These are phyloP conservation scores for Caenorhabditis sp. DNA, from an alignment of 2,888 invertebrate genomes.

Conservation along the genomic window DNA sequence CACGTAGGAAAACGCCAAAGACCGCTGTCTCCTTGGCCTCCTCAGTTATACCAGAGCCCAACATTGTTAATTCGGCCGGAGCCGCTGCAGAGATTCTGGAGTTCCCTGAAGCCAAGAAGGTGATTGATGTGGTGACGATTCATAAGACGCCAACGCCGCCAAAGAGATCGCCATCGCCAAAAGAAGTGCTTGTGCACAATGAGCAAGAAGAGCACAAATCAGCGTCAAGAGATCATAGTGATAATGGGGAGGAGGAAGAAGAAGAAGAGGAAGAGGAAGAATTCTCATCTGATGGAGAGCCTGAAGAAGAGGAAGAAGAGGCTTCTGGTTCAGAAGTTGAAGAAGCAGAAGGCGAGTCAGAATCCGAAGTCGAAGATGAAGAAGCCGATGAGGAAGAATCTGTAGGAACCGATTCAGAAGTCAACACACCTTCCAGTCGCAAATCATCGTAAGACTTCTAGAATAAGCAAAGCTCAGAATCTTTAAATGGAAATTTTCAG, in stretches of 20 bases:
- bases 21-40: conserved; percentile 16
- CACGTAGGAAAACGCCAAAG: conserved; percentile 5
- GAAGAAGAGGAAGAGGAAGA: not conserved
- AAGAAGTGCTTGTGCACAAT: no score
- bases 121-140: conserved; percentile 29
- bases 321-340: conserved; percentile 5
- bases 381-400: conserved; percentile 17
- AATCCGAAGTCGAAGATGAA: conserved; percentile 16
- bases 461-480: no score
- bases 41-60: conserved; percentile 26
- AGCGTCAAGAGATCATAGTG: not conserved
- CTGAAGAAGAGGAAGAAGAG: not conserved
- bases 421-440: conserved; percentile 25
- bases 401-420: conserved; percentile 7
- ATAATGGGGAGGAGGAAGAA: no score
- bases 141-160: conserved; percentile 31
- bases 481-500: no score
- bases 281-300: not conserved
- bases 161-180: no score
- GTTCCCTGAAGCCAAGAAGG: conserved; percentile 26
- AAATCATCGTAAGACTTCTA: conserved; percentile 14
- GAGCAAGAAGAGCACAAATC: not conserved
- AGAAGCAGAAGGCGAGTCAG: conserved; percentile 14
- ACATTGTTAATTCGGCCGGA: conserved; percentile 8
- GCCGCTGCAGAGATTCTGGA: conserved; percentile 37